Conservation (phyloP, 2,888 invertebrate species). For the Synanthedon tipuliformis region DNA sequence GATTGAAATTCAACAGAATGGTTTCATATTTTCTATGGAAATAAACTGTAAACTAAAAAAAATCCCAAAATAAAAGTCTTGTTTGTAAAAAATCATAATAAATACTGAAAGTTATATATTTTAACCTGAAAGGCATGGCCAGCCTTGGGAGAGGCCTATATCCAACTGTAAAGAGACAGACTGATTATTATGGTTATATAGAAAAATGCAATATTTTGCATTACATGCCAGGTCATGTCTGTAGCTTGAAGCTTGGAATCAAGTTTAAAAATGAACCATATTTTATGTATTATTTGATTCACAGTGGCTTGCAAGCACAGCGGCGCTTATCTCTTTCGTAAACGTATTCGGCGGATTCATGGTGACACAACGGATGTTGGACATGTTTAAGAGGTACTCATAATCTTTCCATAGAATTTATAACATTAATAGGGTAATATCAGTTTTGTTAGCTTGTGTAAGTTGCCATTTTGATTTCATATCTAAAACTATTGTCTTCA, state of each 20-base stretch:
- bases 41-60: too few species aligned
- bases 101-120: too few species aligned
- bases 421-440: background rate
- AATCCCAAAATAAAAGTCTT: too few species aligned
- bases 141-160: too few species aligned
- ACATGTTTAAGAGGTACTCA: constrained; percentile 85
- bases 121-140: too few species aligned
- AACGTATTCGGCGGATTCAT: constrained; percentile 93
- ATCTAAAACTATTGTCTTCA: constrained; percentile 16
- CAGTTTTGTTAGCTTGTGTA: background rate
- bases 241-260: background rate
- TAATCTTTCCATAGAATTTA: background rate
- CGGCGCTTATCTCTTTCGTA: constrained; percentile 88
- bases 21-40: too few species aligned
- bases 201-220: too few species aligned
- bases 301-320: constrained; percentile 81
- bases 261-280: background rate
- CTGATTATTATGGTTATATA: too few species aligned
- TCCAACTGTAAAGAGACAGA: too few species aligned
- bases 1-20: too few species aligned
- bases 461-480: background rate
- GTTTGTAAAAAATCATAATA: too few species aligned
- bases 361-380: constrained; percentile 91
- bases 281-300: constrained; percentile 9
- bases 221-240: too few species aligned